Evolutionary conservation across 2,113 vertebrate species (phyloP).

Genomic region (Hippocampus abdominalis): DNA sequence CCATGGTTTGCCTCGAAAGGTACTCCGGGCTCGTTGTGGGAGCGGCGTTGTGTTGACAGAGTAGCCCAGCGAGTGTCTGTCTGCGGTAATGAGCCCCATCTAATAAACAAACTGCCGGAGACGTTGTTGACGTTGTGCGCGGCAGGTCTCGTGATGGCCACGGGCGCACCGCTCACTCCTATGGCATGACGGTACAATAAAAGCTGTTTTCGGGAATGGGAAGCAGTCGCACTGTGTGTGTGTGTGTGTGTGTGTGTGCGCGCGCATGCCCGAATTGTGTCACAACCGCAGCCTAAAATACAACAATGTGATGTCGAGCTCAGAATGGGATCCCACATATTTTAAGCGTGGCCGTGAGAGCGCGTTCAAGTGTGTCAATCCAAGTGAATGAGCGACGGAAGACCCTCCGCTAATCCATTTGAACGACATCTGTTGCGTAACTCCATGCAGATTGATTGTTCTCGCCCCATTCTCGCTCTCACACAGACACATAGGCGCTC

Average conservation of each 20-base stretch:
- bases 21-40: slow-evolving; percentile 40
- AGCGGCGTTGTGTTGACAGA: slow-evolving; percentile 29
- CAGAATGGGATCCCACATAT: slow-evolving; percentile 28
- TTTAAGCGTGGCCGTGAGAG: slow-evolving; percentile 31
- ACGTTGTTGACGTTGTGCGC: slow-evolving; percentile 52
- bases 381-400: slow-evolving; percentile 29
- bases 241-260: slow-evolving; percentile 15
- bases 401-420: slow-evolving; percentile 56
- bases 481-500: background rate
- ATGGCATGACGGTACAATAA: slow-evolving; percentile 39
- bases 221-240: slow-evolving; percentile 25
- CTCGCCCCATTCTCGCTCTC: slow-evolving; percentile 2
- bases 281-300: slow-evolving; percentile 32
- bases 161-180: slow-evolving; percentile 44
- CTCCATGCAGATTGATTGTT: slow-evolving; percentile 44
- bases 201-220: slow-evolving; percentile 50
- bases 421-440: slow-evolving; percentile 40
- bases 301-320: slow-evolving; percentile 33
- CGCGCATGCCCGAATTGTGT: slow-evolving; percentile 19
- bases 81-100: slow-evolving; percentile 66
- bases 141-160: slow-evolving; percentile 50
- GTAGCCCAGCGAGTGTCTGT: slow-evolving; percentile 44
- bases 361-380: slow-evolving; percentile 31
- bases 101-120: slow-evolving; percentile 58
- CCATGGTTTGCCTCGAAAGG: slow-evolving; percentile 47